These are phyloP conservation scores for Drosophila aff. DNA, from an alignment of 1,140 invertebrate genomes.

Conservation along the genomic window DNA sequence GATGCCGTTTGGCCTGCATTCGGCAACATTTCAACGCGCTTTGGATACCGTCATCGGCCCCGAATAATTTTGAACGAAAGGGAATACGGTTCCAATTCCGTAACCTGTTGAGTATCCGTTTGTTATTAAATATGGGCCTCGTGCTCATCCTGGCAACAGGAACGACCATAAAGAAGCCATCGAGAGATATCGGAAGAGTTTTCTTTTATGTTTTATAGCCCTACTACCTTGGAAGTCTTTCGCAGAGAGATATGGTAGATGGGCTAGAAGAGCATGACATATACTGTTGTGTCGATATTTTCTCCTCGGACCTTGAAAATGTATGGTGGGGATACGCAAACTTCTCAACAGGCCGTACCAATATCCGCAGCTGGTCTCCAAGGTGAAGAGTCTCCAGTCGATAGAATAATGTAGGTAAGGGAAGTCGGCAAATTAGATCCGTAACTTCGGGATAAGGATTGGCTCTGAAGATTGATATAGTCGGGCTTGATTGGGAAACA, in stretches of 20 bases:
- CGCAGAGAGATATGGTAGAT: conserved; percentile 28
- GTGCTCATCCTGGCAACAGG: conserved; percentile 21
- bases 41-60: too few relatives aligned
- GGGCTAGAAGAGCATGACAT: conserved; percentile 46
- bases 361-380: conserved; percentile 86
- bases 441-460: too few relatives aligned
- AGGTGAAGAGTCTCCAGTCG: too few relatives aligned
- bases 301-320: conserved; percentile 60
- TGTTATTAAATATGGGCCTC: too few relatives aligned
- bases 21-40: too few relatives aligned
- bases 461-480: too few relatives aligned
- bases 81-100: background rate
- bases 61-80: too few relatives aligned
- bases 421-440: too few relatives aligned
- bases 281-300: conserved; percentile 59
- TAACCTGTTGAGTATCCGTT: too few relatives aligned
- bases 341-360: conserved; percentile 66
- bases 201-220: conserved; percentile 59
- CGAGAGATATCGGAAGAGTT: conserved; percentile 65
- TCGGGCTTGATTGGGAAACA: too few relatives aligned
- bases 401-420: too few relatives aligned
- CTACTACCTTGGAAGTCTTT: conserved; percentile 56
- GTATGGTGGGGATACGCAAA: conserved; percentile 64
- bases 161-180: conserved; percentile 59
- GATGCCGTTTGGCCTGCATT: too few relatives aligned